These are phyloP conservation scores for Oscheius sp. DNA, from an alignment of 2,888 invertebrate genomes.

Conservation along the genomic window DNA sequence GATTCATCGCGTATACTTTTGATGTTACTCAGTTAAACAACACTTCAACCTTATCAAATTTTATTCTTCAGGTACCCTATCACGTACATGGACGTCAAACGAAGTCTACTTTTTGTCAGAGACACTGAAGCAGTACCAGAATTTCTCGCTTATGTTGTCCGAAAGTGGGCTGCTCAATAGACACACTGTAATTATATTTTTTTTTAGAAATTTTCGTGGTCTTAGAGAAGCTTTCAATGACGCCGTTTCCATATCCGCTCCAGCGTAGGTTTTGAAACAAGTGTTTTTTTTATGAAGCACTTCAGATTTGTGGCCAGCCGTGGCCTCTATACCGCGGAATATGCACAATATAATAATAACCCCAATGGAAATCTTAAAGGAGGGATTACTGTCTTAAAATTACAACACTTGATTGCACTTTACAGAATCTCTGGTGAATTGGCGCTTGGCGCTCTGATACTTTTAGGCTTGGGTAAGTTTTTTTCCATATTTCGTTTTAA, in stretches of 20 bases:
- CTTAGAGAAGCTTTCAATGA: constrained; percentile 48
- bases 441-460: background rate
- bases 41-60: background rate
- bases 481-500: background rate
- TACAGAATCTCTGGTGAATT: constrained; percentile 36
- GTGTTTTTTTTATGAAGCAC: no score
- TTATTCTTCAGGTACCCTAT: constrained; percentile 18
- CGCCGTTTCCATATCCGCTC: constrained; percentile 41
- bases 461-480: constrained; percentile 1
- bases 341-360: constrained; percentile 35
- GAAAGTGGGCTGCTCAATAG: constrained; percentile 36
- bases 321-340: constrained; percentile 33
- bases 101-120: constrained; percentile 43
- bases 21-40: constrained; percentile 38
- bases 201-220: constrained; percentile 45
- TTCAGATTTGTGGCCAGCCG: constrained; percentile 37
- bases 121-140: constrained; percentile 47
- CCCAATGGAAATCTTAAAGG: constrained; percentile 30
- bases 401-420: constrained; percentile 44
- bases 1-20: constrained; percentile 42
- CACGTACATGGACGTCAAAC: constrained; percentile 28
- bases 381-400: constrained; percentile 34
- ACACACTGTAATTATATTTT: background rate
- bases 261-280: no score
- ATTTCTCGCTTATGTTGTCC: constrained; percentile 47